Evolutionary conservation across 2,888 invertebrate species (phyloP).

Genomic region (Caenorhabditis japonica): DNA sequence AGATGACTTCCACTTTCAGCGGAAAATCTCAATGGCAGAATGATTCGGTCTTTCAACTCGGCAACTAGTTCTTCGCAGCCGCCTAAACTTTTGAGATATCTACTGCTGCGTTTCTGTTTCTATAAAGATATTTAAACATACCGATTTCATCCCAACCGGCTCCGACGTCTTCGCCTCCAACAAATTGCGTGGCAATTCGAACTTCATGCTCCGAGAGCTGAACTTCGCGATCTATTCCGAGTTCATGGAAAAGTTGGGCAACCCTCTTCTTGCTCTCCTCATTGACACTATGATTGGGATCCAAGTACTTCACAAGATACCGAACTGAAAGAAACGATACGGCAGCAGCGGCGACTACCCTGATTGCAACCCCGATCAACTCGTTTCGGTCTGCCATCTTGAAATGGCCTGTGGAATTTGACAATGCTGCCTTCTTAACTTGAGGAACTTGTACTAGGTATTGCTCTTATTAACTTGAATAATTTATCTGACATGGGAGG

Average conservation of each 20-base stretch:
- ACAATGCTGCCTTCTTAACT: too few relatives aligned
- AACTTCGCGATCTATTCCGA: slow-evolving; percentile 62
- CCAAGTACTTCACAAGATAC: slow-evolving; percentile 63
- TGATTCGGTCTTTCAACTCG: slow-evolving; percentile 71
- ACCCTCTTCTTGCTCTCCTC: slow-evolving; percentile 70
- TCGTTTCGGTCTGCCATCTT: slow-evolving; percentile 57
- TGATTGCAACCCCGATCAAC: slow-evolving; percentile 47
- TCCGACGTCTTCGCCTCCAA: slow-evolving; percentile 62
- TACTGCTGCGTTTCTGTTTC: too few relatives aligned
- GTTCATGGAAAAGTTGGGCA: slow-evolving; percentile 59
- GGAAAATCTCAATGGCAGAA: slow-evolving; percentile 68
- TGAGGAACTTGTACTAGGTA: slow-evolving; percentile 15
- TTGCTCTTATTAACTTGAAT: slow-evolving; percentile 32
- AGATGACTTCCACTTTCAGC: slow-evolving; percentile 42
- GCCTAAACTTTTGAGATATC: slow-evolving; percentile 48
- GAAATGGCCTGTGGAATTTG: too few relatives aligned
- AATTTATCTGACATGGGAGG: slow-evolving; percentile 26
- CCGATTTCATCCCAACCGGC: slow-evolving; percentile 68
- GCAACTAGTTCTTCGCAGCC: slow-evolving; percentile 69
- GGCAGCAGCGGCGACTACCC: slow-evolving; percentile 60
- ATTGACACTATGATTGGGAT: slow-evolving; percentile 63
- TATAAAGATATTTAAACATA: background rate
- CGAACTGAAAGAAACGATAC: slow-evolving; percentile 59
- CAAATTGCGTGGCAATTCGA: slow-evolving; percentile 69
- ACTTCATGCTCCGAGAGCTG: slow-evolving; percentile 74